phyloP scores from a whole-genome alignment of 30 jellyfish, hydroid and myxozoan genomes.

The Hydra vulgaris region DNA sequence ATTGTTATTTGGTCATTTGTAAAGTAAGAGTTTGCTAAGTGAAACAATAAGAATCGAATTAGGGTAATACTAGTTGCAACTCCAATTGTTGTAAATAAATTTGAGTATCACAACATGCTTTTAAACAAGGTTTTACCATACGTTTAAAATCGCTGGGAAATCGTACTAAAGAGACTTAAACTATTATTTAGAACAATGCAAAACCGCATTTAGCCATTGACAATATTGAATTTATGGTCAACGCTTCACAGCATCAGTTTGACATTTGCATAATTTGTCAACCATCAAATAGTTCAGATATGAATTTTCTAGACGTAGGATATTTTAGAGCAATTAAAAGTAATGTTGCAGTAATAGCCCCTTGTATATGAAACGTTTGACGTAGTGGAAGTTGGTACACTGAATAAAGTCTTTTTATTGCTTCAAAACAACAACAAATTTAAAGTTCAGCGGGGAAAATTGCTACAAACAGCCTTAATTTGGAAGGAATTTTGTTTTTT shows the following conservation, averaged over 20 bases:
- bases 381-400: neutral
- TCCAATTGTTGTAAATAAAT: neutral
- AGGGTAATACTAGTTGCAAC: neutral
- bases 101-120: neutral
- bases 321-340: neutral
- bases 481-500: neutral
- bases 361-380: neutral
- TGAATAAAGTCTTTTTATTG: neutral
- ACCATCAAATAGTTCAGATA: neutral
- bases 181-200: neutral
- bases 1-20: neutral
- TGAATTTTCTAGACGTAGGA: neutral
- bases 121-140: too few species aligned
- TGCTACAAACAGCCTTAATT: neutral
- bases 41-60: neutral
- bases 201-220: neutral
- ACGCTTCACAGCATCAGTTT: neutral
- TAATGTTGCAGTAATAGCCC: neutral
- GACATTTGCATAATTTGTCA: neutral
- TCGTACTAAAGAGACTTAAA: neutral
- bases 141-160: neutral
- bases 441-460: neutral
- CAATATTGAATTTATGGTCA: neutral
- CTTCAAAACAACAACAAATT: neutral
- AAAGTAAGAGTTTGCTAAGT: neutral